Evolutionary conservation across 2,888 invertebrate species (phyloP).

Genomic region (Branchellion lobata): DNA sequence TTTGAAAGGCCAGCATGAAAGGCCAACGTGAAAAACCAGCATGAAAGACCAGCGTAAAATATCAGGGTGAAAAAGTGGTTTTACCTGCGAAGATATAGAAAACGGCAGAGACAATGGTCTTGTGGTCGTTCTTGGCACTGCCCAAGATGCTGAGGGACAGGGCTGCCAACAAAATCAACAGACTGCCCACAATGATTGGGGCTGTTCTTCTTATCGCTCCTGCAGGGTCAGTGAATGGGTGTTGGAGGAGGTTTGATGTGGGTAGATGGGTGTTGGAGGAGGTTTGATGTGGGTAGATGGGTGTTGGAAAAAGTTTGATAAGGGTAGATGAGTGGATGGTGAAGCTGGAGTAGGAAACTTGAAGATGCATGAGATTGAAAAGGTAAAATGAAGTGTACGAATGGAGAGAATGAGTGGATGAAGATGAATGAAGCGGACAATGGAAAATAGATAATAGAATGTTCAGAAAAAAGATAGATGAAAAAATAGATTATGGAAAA

Average conservation of each 20-base stretch:
- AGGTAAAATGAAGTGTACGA: no score
- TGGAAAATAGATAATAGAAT: no score
- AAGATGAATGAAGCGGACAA: no score
- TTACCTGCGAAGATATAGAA: constrained; percentile 58
- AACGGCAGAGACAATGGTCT: constrained; percentile 58
- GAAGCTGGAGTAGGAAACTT: background rate
- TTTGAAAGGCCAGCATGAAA: no score
- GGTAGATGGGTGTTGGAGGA: background rate
- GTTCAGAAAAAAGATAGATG: no score
- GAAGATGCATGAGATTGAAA: no score
- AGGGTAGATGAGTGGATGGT: background rate
- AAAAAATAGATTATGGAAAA: no score
- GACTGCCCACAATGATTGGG: constrained; percentile 56
- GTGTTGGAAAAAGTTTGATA: background rate
- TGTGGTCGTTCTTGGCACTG: constrained; percentile 56
- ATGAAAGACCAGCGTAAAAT: no score
- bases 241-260: background rate
- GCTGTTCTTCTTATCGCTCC: constrained; percentile 53
- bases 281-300: background rate
- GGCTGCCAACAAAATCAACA: constrained; percentile 56
- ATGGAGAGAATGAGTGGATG: no score
- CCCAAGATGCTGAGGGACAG: constrained; percentile 57
- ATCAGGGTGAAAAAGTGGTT: no score
- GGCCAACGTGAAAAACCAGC: no score
- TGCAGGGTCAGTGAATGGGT: background rate